These are phyloP conservation scores for Sorex maritimensis DNA, from an alignment of 2,797 vertebrate genomes.

Conservation along the genomic window DNA sequence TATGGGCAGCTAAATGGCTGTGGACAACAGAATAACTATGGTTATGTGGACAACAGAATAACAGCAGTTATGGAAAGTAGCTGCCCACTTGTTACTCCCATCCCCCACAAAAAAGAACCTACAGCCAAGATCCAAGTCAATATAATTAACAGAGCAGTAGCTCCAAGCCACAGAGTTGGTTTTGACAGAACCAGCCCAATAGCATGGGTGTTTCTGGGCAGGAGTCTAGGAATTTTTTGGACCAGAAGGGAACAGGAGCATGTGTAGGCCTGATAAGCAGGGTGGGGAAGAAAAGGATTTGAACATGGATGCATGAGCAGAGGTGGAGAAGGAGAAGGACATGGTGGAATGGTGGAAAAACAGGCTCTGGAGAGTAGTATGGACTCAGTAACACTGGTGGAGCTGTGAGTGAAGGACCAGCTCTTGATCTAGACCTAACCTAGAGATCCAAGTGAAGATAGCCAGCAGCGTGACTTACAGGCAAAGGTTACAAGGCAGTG, in stretches of 20 bases:
- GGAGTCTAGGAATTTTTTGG: slow-evolving; percentile 95
- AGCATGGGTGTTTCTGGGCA: slow-evolving; percentile 95
- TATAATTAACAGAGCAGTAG: slow-evolving; percentile 96
- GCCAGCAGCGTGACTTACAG: neutral
- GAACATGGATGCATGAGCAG: slow-evolving; percentile 98
- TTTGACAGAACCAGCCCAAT: slow-evolving; percentile 96
- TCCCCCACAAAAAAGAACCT: slow-evolving; percentile 93
- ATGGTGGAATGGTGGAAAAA: slow-evolving; percentile 92
- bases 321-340: slow-evolving; percentile 95
- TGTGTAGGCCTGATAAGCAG: slow-evolving; percentile 93
- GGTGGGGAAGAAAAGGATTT: slow-evolving; percentile 96
- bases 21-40: slow-evolving; percentile 94
- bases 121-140: slow-evolving; percentile 95
- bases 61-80: slow-evolving; percentile 92
- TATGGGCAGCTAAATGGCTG: slow-evolving; percentile 94
- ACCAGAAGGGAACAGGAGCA: slow-evolving; percentile 92
- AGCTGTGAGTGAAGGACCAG: neutral
- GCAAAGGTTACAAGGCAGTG: neutral
- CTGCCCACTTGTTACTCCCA: slow-evolving; percentile 93
- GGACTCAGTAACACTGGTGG: neutral
- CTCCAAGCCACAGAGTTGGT: slow-evolving; percentile 95
- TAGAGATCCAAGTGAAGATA: neutral
- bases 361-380: no score
- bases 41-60: slow-evolving; percentile 94
- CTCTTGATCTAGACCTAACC: neutral